These are phyloP conservation scores for Caenorhabditis plicata DNA, from an alignment of 2,888 invertebrate species.

Conservation along the genomic window DNA sequence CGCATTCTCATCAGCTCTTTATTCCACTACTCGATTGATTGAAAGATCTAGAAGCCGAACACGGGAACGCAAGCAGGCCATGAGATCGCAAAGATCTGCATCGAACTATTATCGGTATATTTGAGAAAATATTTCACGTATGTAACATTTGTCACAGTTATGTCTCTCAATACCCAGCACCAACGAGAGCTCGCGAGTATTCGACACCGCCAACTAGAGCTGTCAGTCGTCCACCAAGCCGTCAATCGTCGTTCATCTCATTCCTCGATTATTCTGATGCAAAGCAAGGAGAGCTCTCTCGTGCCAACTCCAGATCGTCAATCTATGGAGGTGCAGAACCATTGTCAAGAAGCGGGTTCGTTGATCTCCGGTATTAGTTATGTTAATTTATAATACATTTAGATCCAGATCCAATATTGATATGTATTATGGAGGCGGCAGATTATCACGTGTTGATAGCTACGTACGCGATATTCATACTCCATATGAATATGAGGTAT, in stretches of 20 bases:
- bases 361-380: no score
- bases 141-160: slow-evolving; percentile 22
- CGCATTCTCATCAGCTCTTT: slow-evolving; percentile 62
- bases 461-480: slow-evolving; percentile 61
- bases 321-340: slow-evolving; percentile 58
- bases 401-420: slow-evolving; percentile 62
- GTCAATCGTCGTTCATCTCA: slow-evolving; percentile 59
- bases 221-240: slow-evolving; percentile 56
- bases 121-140: background rate
- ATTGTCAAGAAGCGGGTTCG: slow-evolving; percentile 58
- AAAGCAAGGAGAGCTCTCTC: slow-evolving; percentile 62
- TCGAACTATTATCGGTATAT: slow-evolving; percentile 56
- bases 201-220: slow-evolving; percentile 58
- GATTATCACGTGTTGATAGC: slow-evolving; percentile 64
- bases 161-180: slow-evolving; percentile 53
- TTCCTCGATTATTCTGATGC: slow-evolving; percentile 62
- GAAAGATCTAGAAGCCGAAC: slow-evolving; percentile 64
- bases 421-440: slow-evolving; percentile 58
- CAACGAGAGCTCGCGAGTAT: slow-evolving; percentile 62
- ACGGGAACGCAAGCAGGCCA: slow-evolving; percentile 62
- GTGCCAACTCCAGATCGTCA: slow-evolving; percentile 56
- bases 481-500: slow-evolving; percentile 55
- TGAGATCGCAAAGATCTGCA: slow-evolving; percentile 60
- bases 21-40: slow-evolving; percentile 60
- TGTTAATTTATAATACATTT: no score